A percentile compares a stretch with the other conserved stretches of the same genome.
Conservation (phyloP, 92 coral and sea anemone species). For the Scolanthus callimorphus region DNA sequence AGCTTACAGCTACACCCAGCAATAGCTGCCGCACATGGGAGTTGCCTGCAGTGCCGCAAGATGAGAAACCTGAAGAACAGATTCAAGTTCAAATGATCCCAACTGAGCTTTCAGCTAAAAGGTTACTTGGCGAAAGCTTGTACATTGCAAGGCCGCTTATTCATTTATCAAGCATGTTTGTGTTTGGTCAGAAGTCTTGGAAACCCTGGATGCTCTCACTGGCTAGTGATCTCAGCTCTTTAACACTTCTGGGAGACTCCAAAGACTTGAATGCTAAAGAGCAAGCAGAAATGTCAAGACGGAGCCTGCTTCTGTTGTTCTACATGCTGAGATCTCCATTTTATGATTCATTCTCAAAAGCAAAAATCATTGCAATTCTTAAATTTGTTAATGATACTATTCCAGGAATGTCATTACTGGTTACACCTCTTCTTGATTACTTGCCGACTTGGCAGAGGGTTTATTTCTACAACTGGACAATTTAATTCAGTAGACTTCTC, state of each 20-base stretch:
- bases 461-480: constrained; percentile 92
- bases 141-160: constrained; percentile 88
- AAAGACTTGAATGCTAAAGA: constrained; percentile 66
- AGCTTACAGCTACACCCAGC: constrained; percentile 65
- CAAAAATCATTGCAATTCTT: constrained; percentile 57
- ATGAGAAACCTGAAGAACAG: constrained; percentile 8
- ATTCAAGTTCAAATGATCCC: constrained; percentile 36
- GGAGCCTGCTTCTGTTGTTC: constrained; percentile 75
- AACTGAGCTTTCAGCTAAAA: constrained; percentile 54
- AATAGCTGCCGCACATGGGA: constrained; percentile 83
- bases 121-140: constrained; percentile 74
- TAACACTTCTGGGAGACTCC: constrained; percentile 68
- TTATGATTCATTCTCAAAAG: constrained; percentile 83
- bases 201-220: constrained; percentile 92
- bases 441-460: constrained; percentile 98
- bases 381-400: constrained; percentile 59
- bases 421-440: constrained; percentile 83
- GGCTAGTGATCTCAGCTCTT: constrained; percentile 69
- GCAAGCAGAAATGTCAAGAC: constrained; percentile 82
- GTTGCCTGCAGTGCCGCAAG: constrained; percentile 44
- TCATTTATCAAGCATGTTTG: constrained; percentile 84
- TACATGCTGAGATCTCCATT: constrained; percentile 92
- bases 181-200: constrained; percentile 95
- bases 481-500: too few relatives aligned
- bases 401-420: constrained; percentile 74